Evolutionary conservation across 2,113 vertebrate genomes (phyloP), one percentile per base, ranked within the genome.

Genomic region (Cryptomyrus ogoouensis): DNA sequence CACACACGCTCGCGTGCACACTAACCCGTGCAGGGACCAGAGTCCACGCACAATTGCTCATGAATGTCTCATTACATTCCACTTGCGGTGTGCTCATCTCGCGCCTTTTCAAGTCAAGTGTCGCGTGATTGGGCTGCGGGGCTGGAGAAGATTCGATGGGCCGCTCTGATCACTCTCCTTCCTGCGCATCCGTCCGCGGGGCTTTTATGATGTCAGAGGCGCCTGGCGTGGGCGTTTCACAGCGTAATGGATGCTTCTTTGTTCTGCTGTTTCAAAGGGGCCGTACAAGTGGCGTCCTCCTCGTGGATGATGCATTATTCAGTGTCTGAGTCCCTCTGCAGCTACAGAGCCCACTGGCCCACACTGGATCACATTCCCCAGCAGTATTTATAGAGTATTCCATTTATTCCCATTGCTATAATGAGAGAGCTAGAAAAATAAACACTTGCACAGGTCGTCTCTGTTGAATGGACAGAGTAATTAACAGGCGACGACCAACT

Each of bases 61-160:
- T 31, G 31, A 53, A 87, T 87, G 15, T 53, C 85, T 39, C 47
- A 53, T 87, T 87, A 39, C 49, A 87, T 87, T 56, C 85, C 47
- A 47, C 85, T 87, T 15, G 27, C 47, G 17, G 50, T 35, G 27
- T 21, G 47, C 85, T 87, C 46, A 56, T 87, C 49, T 87, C 47
- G 27, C 50, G 50, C 27, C 85, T 87, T 87, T 87, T 87, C 85
- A 87, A 87, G 50, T 87, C 85, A 56, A 87, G 85, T 87, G 85
- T 56, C 13, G 47, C 50, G 49, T 87, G 85, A 87, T 87, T 84
- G 83, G 83, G 17, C 83, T 21, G 39, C 3, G 85, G n/a, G 50
- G 31, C 24, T 19, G 50, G 85, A 31, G 85, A 87, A 2, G 85
- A 56, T 42, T 87, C 50, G 49, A 53, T 47, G 47, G 85, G 49